phyloP scores from a whole-genome alignment of 2,797 vertebrate species.

The Diplodus puntazzo region DNA sequence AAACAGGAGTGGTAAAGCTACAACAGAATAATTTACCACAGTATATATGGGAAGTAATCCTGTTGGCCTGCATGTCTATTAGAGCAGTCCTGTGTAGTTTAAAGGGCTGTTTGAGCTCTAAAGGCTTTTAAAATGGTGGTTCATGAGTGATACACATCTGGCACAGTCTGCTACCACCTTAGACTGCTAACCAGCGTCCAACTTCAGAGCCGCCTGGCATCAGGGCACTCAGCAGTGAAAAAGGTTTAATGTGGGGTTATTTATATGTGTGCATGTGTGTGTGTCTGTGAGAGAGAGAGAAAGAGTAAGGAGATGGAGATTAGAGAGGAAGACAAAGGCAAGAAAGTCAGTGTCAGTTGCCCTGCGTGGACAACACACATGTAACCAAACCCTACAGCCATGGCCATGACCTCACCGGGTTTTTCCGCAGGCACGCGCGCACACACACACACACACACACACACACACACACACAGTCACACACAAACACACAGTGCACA shows the following conservation, averaged over 20 bases:
- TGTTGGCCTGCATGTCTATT: constrained; percentile 35
- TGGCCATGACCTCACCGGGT: constrained; percentile 82
- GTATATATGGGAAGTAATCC: constrained; percentile 24
- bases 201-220: constrained; percentile 38
- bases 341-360: constrained; percentile 64
- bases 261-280: constrained; percentile 7
- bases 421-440: constrained; percentile 66
- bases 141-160: constrained; percentile 57
- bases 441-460: constrained; percentile 26
- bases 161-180: constrained; percentile 44
- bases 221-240: constrained; percentile 13
- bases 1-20: background rate
- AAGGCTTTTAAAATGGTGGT: constrained; percentile 56
- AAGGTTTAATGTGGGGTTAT: constrained; percentile 27
- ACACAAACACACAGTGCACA: constrained; percentile 44
- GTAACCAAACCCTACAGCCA: constrained; percentile 80
- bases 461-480: constrained; percentile 43
- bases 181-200: constrained; percentile 30
- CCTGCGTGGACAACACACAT: constrained; percentile 68
- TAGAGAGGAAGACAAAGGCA: constrained; percentile 59
- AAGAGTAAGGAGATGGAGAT: constrained; percentile 36
- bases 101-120: constrained; percentile 36
- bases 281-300: background rate
- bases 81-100: constrained; percentile 33
- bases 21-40: constrained; percentile 7